Evolutionary conservation across 2,113 vertebrate species (phyloP).

Genomic region (Aspiorhynchus laticeps): DNA sequence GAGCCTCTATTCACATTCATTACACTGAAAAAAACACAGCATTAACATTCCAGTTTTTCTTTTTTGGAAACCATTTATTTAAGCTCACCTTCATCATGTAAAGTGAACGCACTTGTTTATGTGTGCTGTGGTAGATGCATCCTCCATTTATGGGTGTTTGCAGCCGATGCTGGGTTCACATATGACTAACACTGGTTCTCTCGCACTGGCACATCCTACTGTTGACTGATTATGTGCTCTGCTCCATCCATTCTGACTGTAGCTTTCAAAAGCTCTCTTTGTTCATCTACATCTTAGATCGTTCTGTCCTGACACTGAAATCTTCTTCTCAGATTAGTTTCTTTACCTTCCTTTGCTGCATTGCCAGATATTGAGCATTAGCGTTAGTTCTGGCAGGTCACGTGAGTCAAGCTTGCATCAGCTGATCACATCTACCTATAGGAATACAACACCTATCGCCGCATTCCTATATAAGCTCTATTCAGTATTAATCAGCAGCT

Average conservation of each 20-base stretch:
- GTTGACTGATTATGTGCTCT: neutral
- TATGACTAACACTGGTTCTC: conserved; percentile 50
- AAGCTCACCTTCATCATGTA: neutral
- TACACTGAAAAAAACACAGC: neutral
- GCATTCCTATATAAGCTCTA: too few relatives aligned
- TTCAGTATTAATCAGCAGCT: too few relatives aligned
- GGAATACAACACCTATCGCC: too few relatives aligned
- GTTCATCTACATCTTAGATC: neutral
- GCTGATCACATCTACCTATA: too few relatives aligned
- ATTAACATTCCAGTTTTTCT: neutral
- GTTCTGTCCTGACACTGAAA: neutral
- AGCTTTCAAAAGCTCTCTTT: neutral
- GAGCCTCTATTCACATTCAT: neutral
- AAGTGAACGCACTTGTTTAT: neutral
- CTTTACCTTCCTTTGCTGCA: neutral
- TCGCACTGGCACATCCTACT: conserved; percentile 29
- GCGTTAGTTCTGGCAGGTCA: too few relatives aligned
- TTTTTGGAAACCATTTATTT: neutral
- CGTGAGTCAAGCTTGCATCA: too few relatives aligned
- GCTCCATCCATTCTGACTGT: neutral
- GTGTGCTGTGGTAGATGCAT: conserved; percentile 11
- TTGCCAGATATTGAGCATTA: too few relatives aligned
- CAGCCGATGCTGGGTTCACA: conserved; percentile 49
- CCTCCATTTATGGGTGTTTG: conserved; percentile 44
- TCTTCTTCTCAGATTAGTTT: neutral